A percentile compares a stretch with the other conserved stretches of the same genome.
These are phyloP conservation scores for Gymnoscopelus microlampas DNA, from an alignment of 2,797 vertebrate species.

Conservation along the genomic window DNA sequence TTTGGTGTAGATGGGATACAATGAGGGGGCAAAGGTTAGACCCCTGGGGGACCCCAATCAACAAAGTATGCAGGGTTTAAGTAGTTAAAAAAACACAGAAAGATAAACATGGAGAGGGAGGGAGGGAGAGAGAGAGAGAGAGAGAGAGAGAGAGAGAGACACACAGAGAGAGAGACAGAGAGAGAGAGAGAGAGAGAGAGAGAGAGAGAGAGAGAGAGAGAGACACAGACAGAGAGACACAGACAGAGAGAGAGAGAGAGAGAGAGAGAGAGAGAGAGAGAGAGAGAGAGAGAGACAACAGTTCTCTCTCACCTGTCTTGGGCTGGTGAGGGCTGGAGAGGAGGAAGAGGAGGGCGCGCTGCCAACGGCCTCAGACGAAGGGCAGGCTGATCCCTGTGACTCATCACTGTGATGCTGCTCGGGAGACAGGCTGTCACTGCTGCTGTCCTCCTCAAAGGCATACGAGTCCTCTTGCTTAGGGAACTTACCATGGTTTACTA, in stretches of 20 bases:
- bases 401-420: conserved; percentile 89
- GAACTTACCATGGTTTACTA: conserved; percentile 89
- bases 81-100: too few species aligned
- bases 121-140: too few species aligned
- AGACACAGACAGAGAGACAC: too few species aligned
- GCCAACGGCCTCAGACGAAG: conserved; percentile 76
- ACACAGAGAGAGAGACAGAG: background rate
- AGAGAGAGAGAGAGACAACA: background rate
- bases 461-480: conserved; percentile 90
- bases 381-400: conserved; percentile 84
- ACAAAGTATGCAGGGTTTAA: too few species aligned
- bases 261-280: background rate
- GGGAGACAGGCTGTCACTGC: conserved; percentile 92
- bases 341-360: conserved; percentile 73
- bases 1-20: too few species aligned
- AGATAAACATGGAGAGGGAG: too few species aligned
- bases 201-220: too few species aligned
- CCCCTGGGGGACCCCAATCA: too few species aligned
- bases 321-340: conserved; percentile 70
- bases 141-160: too few species aligned
- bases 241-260: background rate
- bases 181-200: background rate
- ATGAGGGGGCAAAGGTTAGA: too few species aligned
- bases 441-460: conserved; percentile 96
- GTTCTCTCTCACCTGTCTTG: conserved; percentile 79